These are phyloP conservation scores for Orchesellides sinensis DNA, from an alignment of 2,888 invertebrate genomes.

Conservation along the genomic window DNA sequence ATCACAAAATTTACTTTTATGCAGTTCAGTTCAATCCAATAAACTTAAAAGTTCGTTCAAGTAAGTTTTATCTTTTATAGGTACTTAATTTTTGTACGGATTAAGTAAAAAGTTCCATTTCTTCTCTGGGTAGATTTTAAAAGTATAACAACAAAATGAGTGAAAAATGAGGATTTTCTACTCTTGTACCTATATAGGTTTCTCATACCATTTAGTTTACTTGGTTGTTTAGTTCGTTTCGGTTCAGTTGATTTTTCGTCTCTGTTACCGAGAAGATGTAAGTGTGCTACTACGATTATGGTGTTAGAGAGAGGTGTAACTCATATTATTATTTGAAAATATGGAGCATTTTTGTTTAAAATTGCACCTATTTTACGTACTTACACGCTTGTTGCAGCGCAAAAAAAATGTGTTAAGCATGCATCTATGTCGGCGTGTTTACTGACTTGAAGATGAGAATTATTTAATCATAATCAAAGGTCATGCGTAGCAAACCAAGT, in stretches of 20 bases:
- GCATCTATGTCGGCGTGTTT: background rate
- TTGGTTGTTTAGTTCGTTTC: conserved; percentile 39
- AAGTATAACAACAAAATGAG: background rate
- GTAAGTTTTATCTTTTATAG: too few species aligned
- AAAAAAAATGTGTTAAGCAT: conserved; percentile 26
- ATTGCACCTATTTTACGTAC: background rate
- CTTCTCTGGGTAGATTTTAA: background rate
- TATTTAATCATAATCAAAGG: conserved; percentile 43
- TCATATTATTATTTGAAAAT: conserved; percentile 21
- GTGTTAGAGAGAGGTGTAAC: background rate
- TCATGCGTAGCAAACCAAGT: conserved; percentile 18
- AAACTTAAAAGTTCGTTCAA: too few species aligned
- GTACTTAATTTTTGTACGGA: too few species aligned
- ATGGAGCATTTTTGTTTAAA: conserved; percentile 15
- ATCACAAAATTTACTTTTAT: too few species aligned
- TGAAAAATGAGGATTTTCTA: conserved; percentile 28
- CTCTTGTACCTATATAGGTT: conserved; percentile 27
- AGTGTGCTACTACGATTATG: conserved; percentile 18
- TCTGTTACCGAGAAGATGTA: conserved; percentile 35
- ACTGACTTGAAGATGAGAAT: conserved; percentile 24
- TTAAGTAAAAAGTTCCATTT: conserved; percentile 3
- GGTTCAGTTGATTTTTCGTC: conserved; percentile 56
- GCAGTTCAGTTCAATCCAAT: too few species aligned
- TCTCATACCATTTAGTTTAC: conserved; percentile 4
- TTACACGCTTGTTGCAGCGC: background rate